Base-by-base conservation (phyloP, 2,888 invertebrate species). In the Heteromurus nitidus region DNA sequence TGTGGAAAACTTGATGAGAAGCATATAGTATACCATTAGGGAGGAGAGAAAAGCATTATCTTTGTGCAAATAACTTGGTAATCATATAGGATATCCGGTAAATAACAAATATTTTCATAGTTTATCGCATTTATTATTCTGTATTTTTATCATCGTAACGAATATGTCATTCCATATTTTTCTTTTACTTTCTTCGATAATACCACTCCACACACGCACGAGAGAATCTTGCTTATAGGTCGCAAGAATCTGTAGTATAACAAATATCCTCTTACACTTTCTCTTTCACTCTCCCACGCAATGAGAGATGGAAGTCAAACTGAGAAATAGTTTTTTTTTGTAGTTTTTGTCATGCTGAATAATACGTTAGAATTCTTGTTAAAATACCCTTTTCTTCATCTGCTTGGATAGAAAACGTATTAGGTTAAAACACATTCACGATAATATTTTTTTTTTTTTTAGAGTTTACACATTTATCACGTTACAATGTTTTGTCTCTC, bases 361-460 rank as follows among this genome's bases (percentile, higher is more conserved):
- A n/a, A n/a, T n/a, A 36, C 13, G 36, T 36, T 9, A 36, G 50
- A 50, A 55, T 1, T 26, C 7, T 26, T 55, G 26, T 24, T 24
- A 55, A 55, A 26, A 26, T 24, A 55, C 26, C 24, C 53, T 9
- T n/a, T 47, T 47, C 47, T 3, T 69, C 44, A 55, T 36, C 28
- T 20, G 50, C 18, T 70, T 70, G 58, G 31, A 53, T 70, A 70
- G 28, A 70, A 70, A 70, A 70, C 58, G 36, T 70, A 70, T 70
- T 26, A 42, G 60, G 70, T 26, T 70, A 70, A 58, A 70, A 67
- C 44, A 67, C 44, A n/a, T n/a, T n/a, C n/a, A n/a, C n/a, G n/a
- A n/a, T n/a, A n/a, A n/a, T n/a, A n/a, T n/a, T n/a, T n/a, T n/a
- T n/a, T n/a, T n/a, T n/a, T n/a, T n/a, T n/a, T n/a, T n/a, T n/a